Evolutionary conservation across 1,140 invertebrate species (phyloP), one percentile per base, ranked within the genome.

Genomic region (Drosophila ananassae): DNA sequence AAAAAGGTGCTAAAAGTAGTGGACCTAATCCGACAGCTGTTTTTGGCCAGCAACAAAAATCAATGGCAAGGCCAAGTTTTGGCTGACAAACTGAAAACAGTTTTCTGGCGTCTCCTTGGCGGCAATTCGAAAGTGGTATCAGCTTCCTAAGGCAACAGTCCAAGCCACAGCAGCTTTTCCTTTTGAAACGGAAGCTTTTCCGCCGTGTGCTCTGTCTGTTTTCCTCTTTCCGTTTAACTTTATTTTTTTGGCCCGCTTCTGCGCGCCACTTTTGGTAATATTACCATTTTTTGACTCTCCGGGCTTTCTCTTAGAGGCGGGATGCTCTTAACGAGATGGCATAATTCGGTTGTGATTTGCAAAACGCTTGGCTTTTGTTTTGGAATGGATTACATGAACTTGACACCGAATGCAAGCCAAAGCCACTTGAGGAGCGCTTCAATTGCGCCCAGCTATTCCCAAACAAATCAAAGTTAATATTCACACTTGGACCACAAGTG

Each of bases 181-280:
- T 39, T 48, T 9, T 28, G 61, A 61, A 61, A 54, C 67, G 81
- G 81, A 81, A 84, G 81, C 81, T 84, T 85, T 81, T 79, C 56
- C 80, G 41, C 50, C 7, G 67, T 12, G 34, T 39, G 51, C 22
- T 37, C 41, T 61, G 32, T 24, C 52, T 32, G 48, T 51, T 62
- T 73, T 57, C 53, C 52, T 53, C 52, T 54, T 51, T 52, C 56
- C 48, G 61, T 41, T 56, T 66, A 12, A 48, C 68, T 47, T 44
- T 52, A 48, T 60, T 69, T 73, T 56, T 28, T 64, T 78, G 87
- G 75, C 48, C 73, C 71, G 82, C 82, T 85, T 82, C 82, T 85
- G 82, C 82, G 82, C 82, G 62, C 69, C 63, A 50, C 50, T 71
- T 62, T 81, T 73, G 63, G 57, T 51, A 55, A 60, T 34, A 63